phyloP scores from a whole-genome alignment of 2,797 vertebrate species.

The Poeciliopsis gracilis region DNA sequence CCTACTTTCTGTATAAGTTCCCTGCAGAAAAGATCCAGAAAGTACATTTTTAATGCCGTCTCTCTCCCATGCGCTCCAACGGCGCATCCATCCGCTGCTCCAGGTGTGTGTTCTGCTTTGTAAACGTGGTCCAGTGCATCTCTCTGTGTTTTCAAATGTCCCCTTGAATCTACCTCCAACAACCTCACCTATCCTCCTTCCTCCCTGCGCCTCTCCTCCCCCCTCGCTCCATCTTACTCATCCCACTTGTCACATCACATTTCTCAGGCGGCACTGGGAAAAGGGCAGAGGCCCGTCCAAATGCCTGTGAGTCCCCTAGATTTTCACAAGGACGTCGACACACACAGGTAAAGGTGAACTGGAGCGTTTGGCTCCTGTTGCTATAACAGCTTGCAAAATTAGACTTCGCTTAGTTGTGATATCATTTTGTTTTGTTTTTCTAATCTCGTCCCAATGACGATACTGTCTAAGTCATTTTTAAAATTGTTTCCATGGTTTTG shows the following conservation, averaged over 20 bases:
- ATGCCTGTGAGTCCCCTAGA: conserved; percentile 76
- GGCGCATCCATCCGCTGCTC: neutral
- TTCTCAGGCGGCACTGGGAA: conserved; percentile 82
- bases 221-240: conserved; percentile 57
- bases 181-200: conserved; percentile 47
- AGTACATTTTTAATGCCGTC: neutral
- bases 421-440: conserved; percentile 27
- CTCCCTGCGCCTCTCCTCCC: conserved; percentile 7
- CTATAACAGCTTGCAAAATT: no score
- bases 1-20: neutral
- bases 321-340: conserved; percentile 62
- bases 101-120: conserved; percentile 16
- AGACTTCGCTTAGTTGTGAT: conserved; percentile 33
- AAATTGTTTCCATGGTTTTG: no score
- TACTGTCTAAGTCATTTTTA: no score
- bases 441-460: no score
- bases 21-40: neutral
- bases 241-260: conserved; percentile 84
- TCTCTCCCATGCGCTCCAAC: neutral
- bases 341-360: conserved; percentile 30
- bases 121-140: conserved; percentile 27
- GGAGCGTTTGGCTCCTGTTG: conserved; percentile 4
- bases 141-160: conserved; percentile 41
- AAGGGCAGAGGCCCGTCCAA: conserved; percentile 77
- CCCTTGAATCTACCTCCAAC: conserved; percentile 51